Evolutionary conservation across 2,888 invertebrate genomes (phyloP), one percentile per base, ranked within the genome.

Genomic region (Eilema griseolum): DNA sequence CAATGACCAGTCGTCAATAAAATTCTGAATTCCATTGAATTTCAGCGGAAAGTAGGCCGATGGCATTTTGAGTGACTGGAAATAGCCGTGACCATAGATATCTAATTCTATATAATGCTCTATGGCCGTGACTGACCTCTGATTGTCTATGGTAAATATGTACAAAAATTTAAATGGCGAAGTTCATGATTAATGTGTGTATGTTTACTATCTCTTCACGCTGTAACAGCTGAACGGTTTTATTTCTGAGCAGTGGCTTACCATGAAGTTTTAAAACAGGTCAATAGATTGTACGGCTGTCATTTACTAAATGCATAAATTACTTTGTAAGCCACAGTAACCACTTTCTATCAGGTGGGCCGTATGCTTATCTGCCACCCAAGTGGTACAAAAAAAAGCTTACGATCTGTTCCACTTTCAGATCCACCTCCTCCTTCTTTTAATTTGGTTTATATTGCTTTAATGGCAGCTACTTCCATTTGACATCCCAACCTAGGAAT

Each of bases 1-100:
- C 46, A 28, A 16, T 20, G 67, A 33, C 5, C 66, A n/a, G 28
- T 60, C 7, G 41, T 46, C 61, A 62, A 31, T 67, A 67, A 61
- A 46, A 28, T 23, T 33, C 24, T 12, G 56, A 24, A 67, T 62
- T 62, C 61, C 46, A 62, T 31, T 24, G 20, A 31, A 23, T 16
- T 24, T 66, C 24, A 10, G 33, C 4, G 33, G 23, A 33, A 66
- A 33, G 24, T 37, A n/a, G 24, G 33, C 16, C 24, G 56, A 66
- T 57, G 56, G 23, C 31, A 20, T 56, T 56, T n/a, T 66, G 20
- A 56, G 56, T 66, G 66, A 12, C 1, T 65, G 60, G 28, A 60
- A 66, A 37, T 37, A 37, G 23, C 20, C 24, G 33, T 41, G 14
- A 28, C 52, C n/a, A 52, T 20, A 31, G 28, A 61, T 61, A 61